These are phyloP conservation scores for Chironomus riparius DNA, from an alignment of 2,888 invertebrate genomes.

Conservation along the genomic window DNA sequence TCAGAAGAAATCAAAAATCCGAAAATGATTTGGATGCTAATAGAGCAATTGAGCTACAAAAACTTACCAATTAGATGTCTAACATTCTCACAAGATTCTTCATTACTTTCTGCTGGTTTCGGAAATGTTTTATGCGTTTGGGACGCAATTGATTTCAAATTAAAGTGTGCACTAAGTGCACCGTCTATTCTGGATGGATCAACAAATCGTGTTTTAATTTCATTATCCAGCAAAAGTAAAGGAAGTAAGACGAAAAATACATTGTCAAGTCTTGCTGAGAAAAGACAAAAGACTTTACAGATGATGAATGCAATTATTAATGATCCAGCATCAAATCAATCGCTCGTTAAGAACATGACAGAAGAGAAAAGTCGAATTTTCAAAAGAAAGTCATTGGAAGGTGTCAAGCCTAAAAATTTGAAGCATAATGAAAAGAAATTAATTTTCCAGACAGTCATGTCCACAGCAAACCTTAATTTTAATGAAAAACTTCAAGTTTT, in stretches of 20 bases:
- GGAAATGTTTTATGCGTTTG: slow-evolving; percentile 59
- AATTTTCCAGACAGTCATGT: slow-evolving; percentile 23
- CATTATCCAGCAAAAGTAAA: slow-evolving; percentile 21
- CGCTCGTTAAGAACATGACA: neutral
- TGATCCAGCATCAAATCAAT: slow-evolving; percentile 24
- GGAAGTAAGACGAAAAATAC: neutral
- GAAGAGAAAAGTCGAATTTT: slow-evolving; percentile 11
- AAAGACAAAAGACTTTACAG: slow-evolving; percentile 34
- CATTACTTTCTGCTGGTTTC: slow-evolving; percentile 61
- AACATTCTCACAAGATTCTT: slow-evolving; percentile 67
- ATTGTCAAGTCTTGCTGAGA: slow-evolving; percentile 29
- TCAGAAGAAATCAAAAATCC: slow-evolving; percentile 47
- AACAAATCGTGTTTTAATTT: slow-evolving; percentile 36
- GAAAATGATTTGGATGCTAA: slow-evolving; percentile 52
- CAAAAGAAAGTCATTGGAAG: neutral
- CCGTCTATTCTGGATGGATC: slow-evolving; percentile 36
- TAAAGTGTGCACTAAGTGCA: slow-evolving; percentile 48
- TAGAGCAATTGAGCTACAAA: slow-evolving; percentile 53
- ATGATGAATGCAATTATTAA: slow-evolving; percentile 33
- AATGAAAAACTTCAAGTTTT: slow-evolving; percentile 27
- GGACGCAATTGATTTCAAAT: slow-evolving; percentile 49
- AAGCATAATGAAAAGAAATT: slow-evolving; percentile 23
- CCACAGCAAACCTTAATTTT: slow-evolving; percentile 13
- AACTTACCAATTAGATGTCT: slow-evolving; percentile 49
- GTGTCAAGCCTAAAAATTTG: slow-evolving; percentile 15